Base-by-base conservation (phyloP, 1,140 invertebrate genomes). In the Cotesia typhae region DNA sequence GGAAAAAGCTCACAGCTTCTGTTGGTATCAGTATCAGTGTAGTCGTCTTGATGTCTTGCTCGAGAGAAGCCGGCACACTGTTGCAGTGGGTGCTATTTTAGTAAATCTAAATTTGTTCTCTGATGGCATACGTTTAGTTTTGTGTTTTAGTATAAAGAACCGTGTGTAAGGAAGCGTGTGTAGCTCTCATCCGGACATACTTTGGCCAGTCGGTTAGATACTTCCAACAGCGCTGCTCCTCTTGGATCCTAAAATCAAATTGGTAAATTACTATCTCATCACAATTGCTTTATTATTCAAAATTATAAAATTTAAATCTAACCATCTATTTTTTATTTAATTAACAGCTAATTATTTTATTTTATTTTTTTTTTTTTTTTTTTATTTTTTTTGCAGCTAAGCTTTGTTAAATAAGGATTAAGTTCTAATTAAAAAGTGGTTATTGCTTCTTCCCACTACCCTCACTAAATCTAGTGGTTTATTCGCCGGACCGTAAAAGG, bases 41-140 rank as follows among this genome's bases (percentile, higher is more conserved):
- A 63, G 60, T 37, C 10, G 60, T n/a, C 28, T 63, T 28, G 57
- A 17, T 9, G 57, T 6, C 7, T 59, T 35, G 57, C 28, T 28
- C 28, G 7, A 20, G 20, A 28, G 20, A 5, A 67, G 66, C 64
- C 61, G 64, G 20, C 3, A 20, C 57, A 59, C 57, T 28, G 17
- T 20, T 20, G 9, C 17, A 20, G 73, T 55, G 36, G 41, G 61
- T 67, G 83, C 86, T 85, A 86, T 86, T 86, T 78, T 80, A 82
- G 77, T 75, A 75, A 68, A 74, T 83, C 83, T 86, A 86, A 84
- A 79, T 83, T 70, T 75, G 82, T 79, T 68, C 80, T 77, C 80
- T 84, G 84, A 87, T 85, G 84, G 80, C 83, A 81, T 80, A 82
- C 82, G 77, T 67, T 75, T 72, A 73, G 47, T 65, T 72, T 53